A percentile compares a stretch with the other conserved stretches of the same genome.
Conservation (phyloP, 2,113 vertebrate genomes). For the Syngnathus floridae region DNA sequence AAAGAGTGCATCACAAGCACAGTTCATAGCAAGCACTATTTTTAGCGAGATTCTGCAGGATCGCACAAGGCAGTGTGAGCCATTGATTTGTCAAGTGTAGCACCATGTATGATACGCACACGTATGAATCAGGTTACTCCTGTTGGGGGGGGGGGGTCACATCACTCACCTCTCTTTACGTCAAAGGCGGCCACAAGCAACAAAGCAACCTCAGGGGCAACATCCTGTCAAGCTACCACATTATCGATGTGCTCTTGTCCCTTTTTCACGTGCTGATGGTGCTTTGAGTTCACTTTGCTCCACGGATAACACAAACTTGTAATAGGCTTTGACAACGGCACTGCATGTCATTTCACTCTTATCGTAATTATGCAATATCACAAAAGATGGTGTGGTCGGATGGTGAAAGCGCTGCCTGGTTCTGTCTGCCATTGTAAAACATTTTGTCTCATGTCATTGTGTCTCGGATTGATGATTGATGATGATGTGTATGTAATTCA, state of each 20-base stretch:
- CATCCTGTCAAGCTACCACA: slow-evolving; percentile 44
- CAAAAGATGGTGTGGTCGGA: slow-evolving; percentile 33
- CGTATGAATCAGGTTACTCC: slow-evolving; percentile 57
- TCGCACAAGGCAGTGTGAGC: slow-evolving; percentile 44
- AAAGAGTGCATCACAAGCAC: not conserved
- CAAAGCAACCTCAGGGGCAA: slow-evolving; percentile 69
- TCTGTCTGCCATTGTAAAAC: slow-evolving; percentile 59
- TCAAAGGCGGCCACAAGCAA: slow-evolving; percentile 43
- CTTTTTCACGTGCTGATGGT: slow-evolving; percentile 46
- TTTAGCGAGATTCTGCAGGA: not conserved
- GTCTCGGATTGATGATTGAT: slow-evolving; percentile 52
- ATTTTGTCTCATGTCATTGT: slow-evolving; percentile 54
- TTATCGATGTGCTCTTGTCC: slow-evolving; percentile 38
- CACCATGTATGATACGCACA: slow-evolving; percentile 50
- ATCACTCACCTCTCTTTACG: slow-evolving; percentile 23
- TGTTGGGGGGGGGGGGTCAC: slow-evolving; percentile 35
- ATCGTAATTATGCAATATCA: slow-evolving; percentile 61
- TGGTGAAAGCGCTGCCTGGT: slow-evolving; percentile 54
- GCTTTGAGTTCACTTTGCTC: slow-evolving; percentile 51
- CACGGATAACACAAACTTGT: slow-evolving; percentile 51
- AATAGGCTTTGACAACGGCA: slow-evolving; percentile 50
- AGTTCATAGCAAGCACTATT: not conserved
- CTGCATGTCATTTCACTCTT: slow-evolving; percentile 69
- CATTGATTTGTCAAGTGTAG: slow-evolving; percentile 52
- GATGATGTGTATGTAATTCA: slow-evolving; percentile 55